These are phyloP conservation scores for Hyperoplus lanceolatus DNA, from an alignment of 2,797 vertebrate genomes.

Conservation along the genomic window DNA sequence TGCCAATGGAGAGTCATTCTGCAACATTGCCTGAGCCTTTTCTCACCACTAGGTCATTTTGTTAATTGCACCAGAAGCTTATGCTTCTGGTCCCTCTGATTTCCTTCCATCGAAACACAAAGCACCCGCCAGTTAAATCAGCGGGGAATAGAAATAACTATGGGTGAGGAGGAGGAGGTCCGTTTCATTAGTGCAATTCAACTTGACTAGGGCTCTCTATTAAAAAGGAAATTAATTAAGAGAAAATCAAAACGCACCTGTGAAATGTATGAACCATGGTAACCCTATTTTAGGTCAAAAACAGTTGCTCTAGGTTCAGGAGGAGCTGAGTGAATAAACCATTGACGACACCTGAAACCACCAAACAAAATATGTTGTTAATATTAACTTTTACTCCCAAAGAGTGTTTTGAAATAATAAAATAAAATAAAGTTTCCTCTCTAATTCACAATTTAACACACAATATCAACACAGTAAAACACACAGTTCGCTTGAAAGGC, in stretches of 20 bases:
- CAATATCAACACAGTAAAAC: no score
- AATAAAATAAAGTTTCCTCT: no score
- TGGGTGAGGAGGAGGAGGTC: slow-evolving; percentile 41
- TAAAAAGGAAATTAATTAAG: background rate
- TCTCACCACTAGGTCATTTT: slow-evolving; percentile 29
- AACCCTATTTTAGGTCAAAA: no score
- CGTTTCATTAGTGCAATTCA: slow-evolving; percentile 45
- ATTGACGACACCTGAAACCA: no score
- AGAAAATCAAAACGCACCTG: background rate
- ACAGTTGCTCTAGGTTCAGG: no score
- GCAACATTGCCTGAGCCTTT: slow-evolving; percentile 17
- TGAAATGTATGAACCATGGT: background rate
- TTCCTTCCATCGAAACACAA: slow-evolving; percentile 41
- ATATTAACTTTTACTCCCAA: no score
- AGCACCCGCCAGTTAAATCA: slow-evolving; percentile 55
- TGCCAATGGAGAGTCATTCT: slow-evolving; percentile 32
- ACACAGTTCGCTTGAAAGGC: no score
- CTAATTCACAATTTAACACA: no score
- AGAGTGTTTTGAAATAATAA: no score
- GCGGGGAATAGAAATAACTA: slow-evolving; percentile 31
- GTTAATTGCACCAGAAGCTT: slow-evolving; percentile 46
- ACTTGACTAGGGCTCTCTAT: slow-evolving; percentile 4
- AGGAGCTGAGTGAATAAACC: no score
- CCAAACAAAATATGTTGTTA: no score
- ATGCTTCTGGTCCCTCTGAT: slow-evolving; percentile 38